Percentiles rank a stretch among this genome's conserved stretches.
Evolutionary conservation across 2,797 vertebrate genomes (phyloP).

Genomic region (Lacerta agilis): DNA sequence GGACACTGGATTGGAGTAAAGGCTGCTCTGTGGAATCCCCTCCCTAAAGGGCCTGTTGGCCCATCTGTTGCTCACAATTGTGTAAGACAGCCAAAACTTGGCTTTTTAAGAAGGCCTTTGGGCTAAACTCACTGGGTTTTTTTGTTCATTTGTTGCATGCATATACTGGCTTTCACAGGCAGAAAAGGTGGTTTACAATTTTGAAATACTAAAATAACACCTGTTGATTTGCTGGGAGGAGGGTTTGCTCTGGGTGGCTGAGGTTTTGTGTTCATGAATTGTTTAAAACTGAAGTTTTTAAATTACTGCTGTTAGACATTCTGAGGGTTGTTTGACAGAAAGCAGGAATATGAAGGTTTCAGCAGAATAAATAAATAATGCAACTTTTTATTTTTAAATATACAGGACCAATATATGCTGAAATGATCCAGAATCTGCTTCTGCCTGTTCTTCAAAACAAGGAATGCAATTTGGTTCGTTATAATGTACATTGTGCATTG

Average conservation of each 20-base stretch:
- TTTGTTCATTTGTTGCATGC: no score
- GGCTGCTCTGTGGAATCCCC: no score
- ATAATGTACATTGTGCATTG: constrained; percentile 96
- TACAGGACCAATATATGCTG: constrained; percentile 94
- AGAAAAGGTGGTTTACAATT: no score
- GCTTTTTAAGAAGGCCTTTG: neutral
- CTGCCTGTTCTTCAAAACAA: constrained; percentile 95
- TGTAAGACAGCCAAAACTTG: neutral
- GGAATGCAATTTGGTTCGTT: constrained; percentile 96
- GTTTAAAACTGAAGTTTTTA: neutral
- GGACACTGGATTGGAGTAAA: no score
- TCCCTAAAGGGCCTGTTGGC: neutral
- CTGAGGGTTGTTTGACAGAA: neutral
- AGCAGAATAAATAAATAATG: neutral
- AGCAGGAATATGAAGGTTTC: neutral
- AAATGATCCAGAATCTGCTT: constrained; percentile 99
- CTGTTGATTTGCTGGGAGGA: neutral
- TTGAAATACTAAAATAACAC: neutral
- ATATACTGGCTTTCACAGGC: no score
- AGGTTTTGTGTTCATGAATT: neutral
- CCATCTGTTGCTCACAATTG: neutral
- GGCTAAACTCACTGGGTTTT: neutral
- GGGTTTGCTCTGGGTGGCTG: neutral
- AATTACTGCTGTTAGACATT: neutral
- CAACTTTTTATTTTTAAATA: constrained; percentile 45